Evolutionary conservation across 2,888 invertebrate species (phyloP), one percentile per base, ranked within the genome.

Genomic region (Ceraclea dissimilis): DNA sequence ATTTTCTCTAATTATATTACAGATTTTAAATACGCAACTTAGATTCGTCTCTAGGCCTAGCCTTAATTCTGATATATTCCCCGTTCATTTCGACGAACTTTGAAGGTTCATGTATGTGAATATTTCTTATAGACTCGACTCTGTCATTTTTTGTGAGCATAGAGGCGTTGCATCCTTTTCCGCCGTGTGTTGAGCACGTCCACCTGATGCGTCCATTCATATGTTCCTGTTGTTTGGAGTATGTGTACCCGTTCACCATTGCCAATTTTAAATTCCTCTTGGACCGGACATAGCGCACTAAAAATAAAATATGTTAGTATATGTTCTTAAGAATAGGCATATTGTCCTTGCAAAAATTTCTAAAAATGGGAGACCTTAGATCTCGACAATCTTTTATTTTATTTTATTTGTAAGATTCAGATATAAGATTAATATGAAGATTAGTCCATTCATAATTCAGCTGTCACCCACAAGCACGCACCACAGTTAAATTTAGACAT

Each of bases 261-360:
- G 75, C 71, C 8, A 75, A 56, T 4, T 72, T 73, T 57, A 72
- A 73, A 0, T 75, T 75, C 62, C 72, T 64, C 1, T 74, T 64
- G 0, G 76, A 77, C 54, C 72, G 70, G n/a, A 70, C 75, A 66
- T 73, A 71, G 60, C 68, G 70, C 0, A 74, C 75, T 54, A n/a
- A 6, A 49, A 26, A 4, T n/a, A 52, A 46, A 17, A 46, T 22
- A 31, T 8, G 31, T 11, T 6, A 11, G 11, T 31, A 8, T 8
- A 11, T 31, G 31, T 31, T 31, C 31, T 8, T 31, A 31, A 31
- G 11, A n/a, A n/a, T n/a, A n/a, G n/a, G n/a, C n/a, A n/a, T n/a
- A n/a, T n/a, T n/a, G n/a, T n/a, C n/a, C n/a, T n/a, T n/a, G n/a
- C n/a, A n/a, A n/a, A n/a, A n/a, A n/a, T n/a, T n/a, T n/a, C n/a